Evolutionary conservation across 2,888 invertebrate species (phyloP), one percentile per base, ranked within the genome.

Genomic region (Harpagoxenus sublaevis): DNA sequence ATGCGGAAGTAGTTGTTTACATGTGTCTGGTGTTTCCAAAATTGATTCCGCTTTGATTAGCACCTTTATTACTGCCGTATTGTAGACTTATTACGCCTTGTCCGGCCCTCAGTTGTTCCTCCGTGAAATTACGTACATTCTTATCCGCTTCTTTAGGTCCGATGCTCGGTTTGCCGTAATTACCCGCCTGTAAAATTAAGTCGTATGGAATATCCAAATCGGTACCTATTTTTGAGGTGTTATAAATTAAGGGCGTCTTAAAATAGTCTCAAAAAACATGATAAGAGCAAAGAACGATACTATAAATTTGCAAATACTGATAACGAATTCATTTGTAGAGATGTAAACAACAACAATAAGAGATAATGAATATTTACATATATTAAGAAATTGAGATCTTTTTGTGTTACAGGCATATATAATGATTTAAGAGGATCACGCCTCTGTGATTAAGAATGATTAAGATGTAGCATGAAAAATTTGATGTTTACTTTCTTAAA

Each of bases 21-120:
- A 99, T 99, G 96, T 99, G 99, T 95, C 99, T 97, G 93, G 99
- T 99, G 96, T 99, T 99, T 92, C 99, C 99, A 93, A 99, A 98
- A 95, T 98, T 99, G 95, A 99, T 98, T 84, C 99, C 99, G 89
- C 98, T 98, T 95, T 99, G 99, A 94, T 96, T 99, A 92, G 99
- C 99, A 45, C 99, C 99, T 95, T 99, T 99, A 96, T 99, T 99
- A 93, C 98, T 98, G 85, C 99, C 99, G 95, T 99, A 99, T 95
- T 99, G 99, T 83, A 99, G 96, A 78, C 98, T 98, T 95, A 99
- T 99, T 86, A 99, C 98, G 71, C 98, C 97, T 93, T 99, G 98
- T 0, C 99, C 98, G 18, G 99, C 99, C 89, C 98, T 97, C 90
- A 99, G 96, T 95, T 99, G 99, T 94, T 99, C 99, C 78, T 99